These are phyloP conservation scores for Epinotia nisella DNA, from an alignment of 2,888 invertebrate species.

Conservation along the genomic window DNA sequence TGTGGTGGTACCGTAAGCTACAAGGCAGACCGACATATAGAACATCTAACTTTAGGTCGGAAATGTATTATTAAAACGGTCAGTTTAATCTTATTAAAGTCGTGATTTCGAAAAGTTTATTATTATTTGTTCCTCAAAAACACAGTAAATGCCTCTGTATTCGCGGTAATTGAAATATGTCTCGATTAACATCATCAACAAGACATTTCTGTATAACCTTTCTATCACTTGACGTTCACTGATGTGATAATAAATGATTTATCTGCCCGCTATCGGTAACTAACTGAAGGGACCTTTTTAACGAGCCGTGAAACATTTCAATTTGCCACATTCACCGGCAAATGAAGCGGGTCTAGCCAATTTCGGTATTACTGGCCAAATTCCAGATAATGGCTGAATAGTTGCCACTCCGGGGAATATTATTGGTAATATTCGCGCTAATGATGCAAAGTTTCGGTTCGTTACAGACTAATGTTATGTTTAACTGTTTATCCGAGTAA, in stretches of 20 bases:
- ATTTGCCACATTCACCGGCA: constrained; percentile 69
- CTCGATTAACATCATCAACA: background rate
- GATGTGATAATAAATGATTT: constrained; percentile 1
- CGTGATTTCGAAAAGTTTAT: background rate
- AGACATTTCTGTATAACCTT: background rate
- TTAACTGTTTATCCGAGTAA: constrained; percentile 24
- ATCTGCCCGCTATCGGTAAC: constrained; percentile 35
- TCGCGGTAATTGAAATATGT: background rate
- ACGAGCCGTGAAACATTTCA: constrained; percentile 74
- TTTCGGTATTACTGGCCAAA: constrained; percentile 71
- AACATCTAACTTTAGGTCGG: constrained; percentile 33
- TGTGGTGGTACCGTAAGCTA: constrained; percentile 29
- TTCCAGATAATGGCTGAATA: constrained; percentile 66
- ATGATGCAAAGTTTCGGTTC: constrained; percentile 73
- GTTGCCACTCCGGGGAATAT: constrained; percentile 70
- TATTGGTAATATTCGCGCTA: constrained; percentile 68
- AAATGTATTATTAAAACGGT: constrained; percentile 17
- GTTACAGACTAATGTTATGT: constrained; percentile 57
- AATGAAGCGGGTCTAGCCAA: constrained; percentile 72
- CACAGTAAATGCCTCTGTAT: background rate
- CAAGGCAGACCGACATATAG: constrained; percentile 32
- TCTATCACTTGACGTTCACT: constrained; percentile 1
- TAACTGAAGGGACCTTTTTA: constrained; percentile 58
- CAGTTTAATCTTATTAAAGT: constrained; percentile 5
- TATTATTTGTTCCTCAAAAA: background rate